Percentiles rank a stretch among this genome's conserved stretches.
These are phyloP conservation scores for Adelphocoris suturalis DNA, from an alignment of 2,888 invertebrate genomes.

Conservation along the genomic window DNA sequence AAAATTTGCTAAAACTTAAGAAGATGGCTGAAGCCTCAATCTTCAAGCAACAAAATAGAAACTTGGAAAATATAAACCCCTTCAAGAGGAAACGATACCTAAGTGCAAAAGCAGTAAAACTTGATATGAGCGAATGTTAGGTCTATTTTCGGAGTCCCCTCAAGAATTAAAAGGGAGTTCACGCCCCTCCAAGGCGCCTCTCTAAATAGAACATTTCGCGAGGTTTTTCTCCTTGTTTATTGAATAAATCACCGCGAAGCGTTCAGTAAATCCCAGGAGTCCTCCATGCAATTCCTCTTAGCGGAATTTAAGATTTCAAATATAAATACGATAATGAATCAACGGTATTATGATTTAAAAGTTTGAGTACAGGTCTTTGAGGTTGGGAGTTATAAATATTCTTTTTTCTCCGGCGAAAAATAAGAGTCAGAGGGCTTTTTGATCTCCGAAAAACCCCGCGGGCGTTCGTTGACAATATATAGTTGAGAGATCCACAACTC, in stretches of 20 bases:
- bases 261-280: background rate
- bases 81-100: too few relatives aligned
- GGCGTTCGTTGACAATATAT: background rate
- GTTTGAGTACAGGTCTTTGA: slow-evolving; percentile 6
- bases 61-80: too few relatives aligned
- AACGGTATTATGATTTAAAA: slow-evolving; percentile 16
- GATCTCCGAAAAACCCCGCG: background rate
- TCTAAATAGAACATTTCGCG: slow-evolving; percentile 30
- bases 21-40: too few relatives aligned
- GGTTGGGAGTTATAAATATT: background rate
- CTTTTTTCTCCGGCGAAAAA: background rate
- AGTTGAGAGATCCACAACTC: background rate
- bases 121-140: slow-evolving; percentile 36
- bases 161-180: background rate
- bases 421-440: background rate
- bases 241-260: slow-evolving; percentile 9
- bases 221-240: slow-evolving; percentile 21
- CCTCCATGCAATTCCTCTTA: background rate
- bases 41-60: too few relatives aligned
- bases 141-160: slow-evolving; percentile 1
- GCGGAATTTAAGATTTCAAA: slow-evolving; percentile 27
- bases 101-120: background rate
- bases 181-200: background rate
- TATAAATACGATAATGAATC: slow-evolving; percentile 39
- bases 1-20: too few relatives aligned